phyloP scores from a whole-genome alignment of 1,140 invertebrate genomes.

The Saccostrea echinata region DNA sequence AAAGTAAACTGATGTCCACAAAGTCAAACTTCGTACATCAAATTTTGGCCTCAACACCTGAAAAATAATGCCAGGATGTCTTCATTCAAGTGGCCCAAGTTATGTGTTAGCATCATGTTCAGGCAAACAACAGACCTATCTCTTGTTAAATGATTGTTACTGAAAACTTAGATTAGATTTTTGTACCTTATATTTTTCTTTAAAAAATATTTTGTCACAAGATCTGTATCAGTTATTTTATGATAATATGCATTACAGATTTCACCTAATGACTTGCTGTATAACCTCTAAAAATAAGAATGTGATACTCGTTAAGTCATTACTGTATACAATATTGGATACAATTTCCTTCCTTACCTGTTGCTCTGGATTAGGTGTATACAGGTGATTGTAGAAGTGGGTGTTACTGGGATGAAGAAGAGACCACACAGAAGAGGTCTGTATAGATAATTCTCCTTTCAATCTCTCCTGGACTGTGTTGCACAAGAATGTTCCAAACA shows the following conservation, averaged over 20 bases:
- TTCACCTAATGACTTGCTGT: too few species aligned
- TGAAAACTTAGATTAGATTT: too few species aligned
- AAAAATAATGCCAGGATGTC: slow-evolving; percentile 57
- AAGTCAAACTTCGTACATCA: slow-evolving; percentile 88
- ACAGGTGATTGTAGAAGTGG: slow-evolving; percentile 92
- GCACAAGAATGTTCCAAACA: slow-evolving; percentile 98
- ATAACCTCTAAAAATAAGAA: too few species aligned
- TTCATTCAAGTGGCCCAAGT: neutral
- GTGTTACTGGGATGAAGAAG: slow-evolving; percentile 85
- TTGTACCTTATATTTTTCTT: too few species aligned
- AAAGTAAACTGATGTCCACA: slow-evolving; percentile 93
- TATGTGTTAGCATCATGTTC: too few species aligned
- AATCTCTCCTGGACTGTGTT: slow-evolving; percentile 90
- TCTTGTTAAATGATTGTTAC: too few species aligned
- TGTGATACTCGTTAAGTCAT: neutral
- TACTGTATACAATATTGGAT: neutral
- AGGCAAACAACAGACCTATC: too few species aligned
- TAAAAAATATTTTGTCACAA: too few species aligned
- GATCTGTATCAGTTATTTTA: too few species aligned
- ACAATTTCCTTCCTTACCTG: slow-evolving; percentile 46
- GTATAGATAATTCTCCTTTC: slow-evolving; percentile 84
- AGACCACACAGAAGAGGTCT: slow-evolving; percentile 93
- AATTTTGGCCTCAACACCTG: slow-evolving; percentile 92
- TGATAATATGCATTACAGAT: too few species aligned
- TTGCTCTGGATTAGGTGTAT: slow-evolving; percentile 80